phyloP scores from a whole-genome alignment of 1,140 invertebrate genomes.

The Capitella teleta region DNA sequence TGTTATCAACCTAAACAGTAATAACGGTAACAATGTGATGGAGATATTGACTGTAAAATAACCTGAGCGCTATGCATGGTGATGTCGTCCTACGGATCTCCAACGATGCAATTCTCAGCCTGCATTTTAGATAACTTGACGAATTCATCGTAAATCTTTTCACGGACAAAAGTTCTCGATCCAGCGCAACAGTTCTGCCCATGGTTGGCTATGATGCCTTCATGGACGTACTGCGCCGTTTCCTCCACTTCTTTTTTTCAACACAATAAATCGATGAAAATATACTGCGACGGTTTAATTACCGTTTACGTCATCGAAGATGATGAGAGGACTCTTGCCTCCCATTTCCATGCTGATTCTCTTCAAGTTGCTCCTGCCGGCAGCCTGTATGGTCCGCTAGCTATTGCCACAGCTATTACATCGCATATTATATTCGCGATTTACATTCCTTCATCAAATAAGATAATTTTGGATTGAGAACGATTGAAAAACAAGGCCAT shows the following conservation, averaged over 20 bases:
- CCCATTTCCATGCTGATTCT: slow-evolving; percentile 71
- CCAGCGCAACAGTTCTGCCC: slow-evolving; percentile 86
- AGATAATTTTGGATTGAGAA: too few relatives aligned
- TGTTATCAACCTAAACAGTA: slow-evolving; percentile 62
- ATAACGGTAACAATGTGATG: too few relatives aligned
- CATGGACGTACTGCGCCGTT: slow-evolving; percentile 50
- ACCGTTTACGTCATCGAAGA: slow-evolving; percentile 67
- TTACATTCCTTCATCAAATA: too few relatives aligned
- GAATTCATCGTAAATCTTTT: slow-evolving; percentile 79
- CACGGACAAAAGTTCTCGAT: slow-evolving; percentile 79
- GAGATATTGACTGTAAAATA: too few relatives aligned
- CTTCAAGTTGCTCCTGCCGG: too few relatives aligned
- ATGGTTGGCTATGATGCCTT: slow-evolving; percentile 9
- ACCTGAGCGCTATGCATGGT: slow-evolving; percentile 38
- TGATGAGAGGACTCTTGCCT: slow-evolving; percentile 73
- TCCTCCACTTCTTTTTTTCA: too few relatives aligned
- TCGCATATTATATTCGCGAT: too few relatives aligned
- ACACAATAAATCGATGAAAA: too few relatives aligned
- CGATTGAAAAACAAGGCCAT: too few relatives aligned
- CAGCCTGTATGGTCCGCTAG: too few relatives aligned
- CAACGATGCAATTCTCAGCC: slow-evolving; percentile 52
- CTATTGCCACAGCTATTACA: too few relatives aligned
- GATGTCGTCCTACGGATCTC: slow-evolving; percentile 61
- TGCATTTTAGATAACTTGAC: slow-evolving; percentile 47
- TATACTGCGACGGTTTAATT: too few relatives aligned